Evolutionary conservation across 2,113 vertebrate species (phyloP).

Genomic region (Ictalurus punctatus): DNA sequence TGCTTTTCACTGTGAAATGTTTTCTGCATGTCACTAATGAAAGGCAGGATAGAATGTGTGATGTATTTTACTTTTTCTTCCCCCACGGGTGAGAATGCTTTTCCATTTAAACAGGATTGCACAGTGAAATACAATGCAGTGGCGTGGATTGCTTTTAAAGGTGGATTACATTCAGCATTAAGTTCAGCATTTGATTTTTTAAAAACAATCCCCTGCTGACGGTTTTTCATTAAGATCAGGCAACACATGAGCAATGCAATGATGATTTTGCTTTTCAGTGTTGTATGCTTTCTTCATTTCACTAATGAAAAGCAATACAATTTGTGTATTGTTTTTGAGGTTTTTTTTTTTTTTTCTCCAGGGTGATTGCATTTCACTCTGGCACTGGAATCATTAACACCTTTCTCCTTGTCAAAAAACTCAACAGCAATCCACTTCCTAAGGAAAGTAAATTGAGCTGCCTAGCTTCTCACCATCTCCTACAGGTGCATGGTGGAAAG

Average conservation of each 20-base stretch:
- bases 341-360: background rate
- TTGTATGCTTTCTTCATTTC: background rate
- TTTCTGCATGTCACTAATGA: background rate
- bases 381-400: background rate
- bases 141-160: background rate
- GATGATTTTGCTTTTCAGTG: background rate
- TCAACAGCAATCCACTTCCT: background rate
- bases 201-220: background rate
- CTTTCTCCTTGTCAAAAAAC: background rate
- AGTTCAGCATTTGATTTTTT: background rate
- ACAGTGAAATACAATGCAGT: background rate
- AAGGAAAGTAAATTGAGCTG: conserved; percentile 1
- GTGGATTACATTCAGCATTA: conserved; percentile 12
- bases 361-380: background rate
- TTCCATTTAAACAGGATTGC: background rate
- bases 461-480: background rate
- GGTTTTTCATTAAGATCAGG: background rate
- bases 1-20: background rate
- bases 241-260: background rate
- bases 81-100: background rate
- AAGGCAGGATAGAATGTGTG: background rate
- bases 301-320: conserved; percentile 4
- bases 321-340: background rate
- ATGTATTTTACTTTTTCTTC: background rate
- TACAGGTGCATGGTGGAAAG: background rate